phyloP scores from a whole-genome alignment of 2,797 vertebrate genomes.

The Falco concolor region DNA sequence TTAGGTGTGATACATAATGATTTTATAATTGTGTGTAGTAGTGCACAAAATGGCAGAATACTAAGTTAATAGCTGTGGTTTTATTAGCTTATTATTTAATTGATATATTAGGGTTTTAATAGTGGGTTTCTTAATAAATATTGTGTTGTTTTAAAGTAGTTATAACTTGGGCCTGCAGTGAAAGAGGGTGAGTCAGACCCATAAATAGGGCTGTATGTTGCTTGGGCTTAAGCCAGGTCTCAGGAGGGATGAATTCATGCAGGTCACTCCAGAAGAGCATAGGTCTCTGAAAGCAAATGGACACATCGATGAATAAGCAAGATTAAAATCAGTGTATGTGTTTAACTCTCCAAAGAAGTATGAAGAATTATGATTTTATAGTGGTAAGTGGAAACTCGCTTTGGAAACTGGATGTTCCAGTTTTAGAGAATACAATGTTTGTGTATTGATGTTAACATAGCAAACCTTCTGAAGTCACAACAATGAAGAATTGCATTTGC shows the following conservation, averaged over 20 bases:
- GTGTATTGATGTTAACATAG: background rate
- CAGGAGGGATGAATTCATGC: no score
- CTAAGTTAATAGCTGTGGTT: background rate
- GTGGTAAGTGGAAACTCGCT: background rate
- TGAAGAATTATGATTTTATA: background rate
- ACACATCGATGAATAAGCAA: background rate
- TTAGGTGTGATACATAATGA: background rate
- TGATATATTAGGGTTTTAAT: background rate
- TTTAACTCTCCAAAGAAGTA: background rate
- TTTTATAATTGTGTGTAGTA: background rate
- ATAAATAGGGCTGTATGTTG: rapidly evolving
- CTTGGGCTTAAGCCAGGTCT: background rate
- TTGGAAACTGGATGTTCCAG: background rate
- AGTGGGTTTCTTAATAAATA: background rate
- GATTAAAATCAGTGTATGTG: background rate
- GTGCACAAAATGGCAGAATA: background rate
- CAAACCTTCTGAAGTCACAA: background rate
- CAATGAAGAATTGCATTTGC: background rate
- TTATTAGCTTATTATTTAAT: background rate
- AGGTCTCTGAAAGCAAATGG: background rate
- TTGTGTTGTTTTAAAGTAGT: background rate
- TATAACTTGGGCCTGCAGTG: rapidly evolving
- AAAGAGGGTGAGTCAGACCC: background rate
- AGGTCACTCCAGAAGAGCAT: background rate
- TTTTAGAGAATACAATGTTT: background rate